phyloP scores from a whole-genome alignment of 1,140 invertebrate species.

The Brachionus manjavacas region DNA sequence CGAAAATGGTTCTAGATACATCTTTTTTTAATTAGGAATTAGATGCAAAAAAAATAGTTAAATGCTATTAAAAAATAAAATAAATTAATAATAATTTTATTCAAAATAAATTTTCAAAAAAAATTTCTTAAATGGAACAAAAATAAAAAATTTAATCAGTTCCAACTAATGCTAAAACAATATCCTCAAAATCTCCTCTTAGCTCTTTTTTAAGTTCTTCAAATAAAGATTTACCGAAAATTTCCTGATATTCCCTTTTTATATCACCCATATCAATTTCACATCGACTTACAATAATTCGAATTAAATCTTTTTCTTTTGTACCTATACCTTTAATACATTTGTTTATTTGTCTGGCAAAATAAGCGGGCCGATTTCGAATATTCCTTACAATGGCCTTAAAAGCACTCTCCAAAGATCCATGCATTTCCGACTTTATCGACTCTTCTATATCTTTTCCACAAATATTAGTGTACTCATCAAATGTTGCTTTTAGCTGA shows the following conservation, averaged over 20 bases:
- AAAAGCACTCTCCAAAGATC: conserved; percentile 8
- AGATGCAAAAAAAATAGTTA: too few species aligned
- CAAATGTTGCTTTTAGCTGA: conserved; percentile 20
- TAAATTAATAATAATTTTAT: not conserved
- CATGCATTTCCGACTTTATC: not conserved
- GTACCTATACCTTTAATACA: not conserved
- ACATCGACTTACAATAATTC: conserved; percentile 17
- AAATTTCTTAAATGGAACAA: not conserved
- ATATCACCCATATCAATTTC: conserved; percentile 39
- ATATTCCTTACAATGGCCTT: not conserved
- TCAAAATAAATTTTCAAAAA: not conserved
- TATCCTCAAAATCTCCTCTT: conserved; percentile 14
- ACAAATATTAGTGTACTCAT: conserved; percentile 9
- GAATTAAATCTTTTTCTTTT: conserved; percentile 41
- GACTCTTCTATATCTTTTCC: conserved; percentile 19
- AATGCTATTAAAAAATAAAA: too few species aligned
- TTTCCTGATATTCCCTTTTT: not conserved
- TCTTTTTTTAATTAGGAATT: too few species aligned
- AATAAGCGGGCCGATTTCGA: conserved; percentile 15
- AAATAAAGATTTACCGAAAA: not conserved
- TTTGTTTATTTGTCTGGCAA: not conserved
- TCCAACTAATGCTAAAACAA: not conserved
- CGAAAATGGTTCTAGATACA: too few species aligned
- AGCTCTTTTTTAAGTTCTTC: conserved; percentile 21
- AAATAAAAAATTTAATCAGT: not conserved